Conservation (phyloP, 2,888 invertebrate species). For the Platycheirus albimanus region DNA sequence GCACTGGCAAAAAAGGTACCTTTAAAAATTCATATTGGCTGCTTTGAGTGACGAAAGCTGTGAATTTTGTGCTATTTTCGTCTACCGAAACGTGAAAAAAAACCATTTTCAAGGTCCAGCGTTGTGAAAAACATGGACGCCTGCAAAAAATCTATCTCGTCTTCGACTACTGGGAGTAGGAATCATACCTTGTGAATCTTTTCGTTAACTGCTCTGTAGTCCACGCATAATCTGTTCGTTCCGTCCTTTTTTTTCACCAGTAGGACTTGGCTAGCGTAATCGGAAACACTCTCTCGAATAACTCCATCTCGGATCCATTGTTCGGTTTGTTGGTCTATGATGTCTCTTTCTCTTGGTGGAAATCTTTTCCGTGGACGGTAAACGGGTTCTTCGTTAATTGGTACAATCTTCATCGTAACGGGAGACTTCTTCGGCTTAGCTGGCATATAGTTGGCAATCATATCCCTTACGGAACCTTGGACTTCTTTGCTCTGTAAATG, state of each 20-base stretch:
- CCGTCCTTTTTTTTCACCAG: slow-evolving; percentile 65
- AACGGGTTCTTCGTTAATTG: slow-evolving; percentile 34
- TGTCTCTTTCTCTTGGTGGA: slow-evolving; percentile 31
- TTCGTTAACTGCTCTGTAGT: slow-evolving; percentile 64
- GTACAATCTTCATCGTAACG: slow-evolving; percentile 41
- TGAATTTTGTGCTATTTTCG: slow-evolving; percentile 70
- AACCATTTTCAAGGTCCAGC: slow-evolving; percentile 77
- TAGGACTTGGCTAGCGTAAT: slow-evolving; percentile 75
- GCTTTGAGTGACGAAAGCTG: slow-evolving; percentile 76
- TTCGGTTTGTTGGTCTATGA: slow-evolving; percentile 25
- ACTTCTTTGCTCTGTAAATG: slow-evolving; percentile 21
- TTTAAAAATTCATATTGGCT: too few relatives aligned
- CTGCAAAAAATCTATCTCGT: slow-evolving; percentile 75
- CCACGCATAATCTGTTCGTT: slow-evolving; percentile 59
- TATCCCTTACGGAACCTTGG: slow-evolving; percentile 1
- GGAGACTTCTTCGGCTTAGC: slow-evolving; percentile 14
- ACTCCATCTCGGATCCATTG: slow-evolving; percentile 36
- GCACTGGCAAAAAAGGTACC: slow-evolving; percentile 77
- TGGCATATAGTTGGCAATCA: slow-evolving; percentile 10
- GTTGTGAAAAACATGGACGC: slow-evolving; percentile 76
- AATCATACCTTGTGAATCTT: slow-evolving; percentile 41
- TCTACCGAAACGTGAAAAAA: slow-evolving; percentile 78
- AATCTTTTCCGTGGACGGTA: slow-evolving; percentile 43
- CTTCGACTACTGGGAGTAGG: slow-evolving; percentile 76
- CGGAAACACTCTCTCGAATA: slow-evolving; percentile 59